These are phyloP conservation scores for Todus mexicanus DNA, from an alignment of 2,797 vertebrate species.

Conservation along the genomic window DNA sequence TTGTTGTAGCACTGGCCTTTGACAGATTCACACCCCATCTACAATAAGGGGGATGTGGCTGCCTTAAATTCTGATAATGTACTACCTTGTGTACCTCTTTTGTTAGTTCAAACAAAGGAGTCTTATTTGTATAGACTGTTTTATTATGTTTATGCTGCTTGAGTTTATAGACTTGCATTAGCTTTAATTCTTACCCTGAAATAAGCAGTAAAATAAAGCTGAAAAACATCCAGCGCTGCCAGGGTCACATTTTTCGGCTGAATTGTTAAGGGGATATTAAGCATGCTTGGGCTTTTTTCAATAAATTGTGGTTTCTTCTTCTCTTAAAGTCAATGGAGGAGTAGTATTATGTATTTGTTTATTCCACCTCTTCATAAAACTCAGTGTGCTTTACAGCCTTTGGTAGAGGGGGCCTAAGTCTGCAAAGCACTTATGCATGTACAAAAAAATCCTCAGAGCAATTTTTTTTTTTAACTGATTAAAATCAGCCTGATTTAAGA, in stretches of 20 bases:
- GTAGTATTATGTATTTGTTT: neutral
- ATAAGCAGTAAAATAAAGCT: slow-evolving; percentile 12
- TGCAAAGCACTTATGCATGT: rapidly evolving
- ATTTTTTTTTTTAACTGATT: no score
- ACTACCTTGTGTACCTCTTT: neutral
- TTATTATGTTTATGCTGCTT: neutral
- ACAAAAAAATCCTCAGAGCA: neutral
- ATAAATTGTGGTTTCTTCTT: neutral
- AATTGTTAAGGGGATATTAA: neutral
- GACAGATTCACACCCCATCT: neutral
- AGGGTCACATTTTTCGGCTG: slow-evolving; percentile 29
- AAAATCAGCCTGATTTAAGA: slow-evolving; percentile 28
- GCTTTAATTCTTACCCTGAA: neutral
- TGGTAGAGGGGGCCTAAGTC: neutral
- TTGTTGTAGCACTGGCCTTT: neutral
- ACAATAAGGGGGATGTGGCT: neutral
- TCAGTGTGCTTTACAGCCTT: neutral
- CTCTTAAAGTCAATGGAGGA: neutral
- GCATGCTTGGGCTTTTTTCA: neutral
- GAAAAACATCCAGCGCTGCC: neutral
- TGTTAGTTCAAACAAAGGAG: neutral
- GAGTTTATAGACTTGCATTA: neutral
- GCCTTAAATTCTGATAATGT: neutral
- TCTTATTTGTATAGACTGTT: neutral
- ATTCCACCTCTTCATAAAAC: neutral